Conservation (phyloP, 2,113 vertebrate genomes). For the Casuarius casuarius region DNA sequence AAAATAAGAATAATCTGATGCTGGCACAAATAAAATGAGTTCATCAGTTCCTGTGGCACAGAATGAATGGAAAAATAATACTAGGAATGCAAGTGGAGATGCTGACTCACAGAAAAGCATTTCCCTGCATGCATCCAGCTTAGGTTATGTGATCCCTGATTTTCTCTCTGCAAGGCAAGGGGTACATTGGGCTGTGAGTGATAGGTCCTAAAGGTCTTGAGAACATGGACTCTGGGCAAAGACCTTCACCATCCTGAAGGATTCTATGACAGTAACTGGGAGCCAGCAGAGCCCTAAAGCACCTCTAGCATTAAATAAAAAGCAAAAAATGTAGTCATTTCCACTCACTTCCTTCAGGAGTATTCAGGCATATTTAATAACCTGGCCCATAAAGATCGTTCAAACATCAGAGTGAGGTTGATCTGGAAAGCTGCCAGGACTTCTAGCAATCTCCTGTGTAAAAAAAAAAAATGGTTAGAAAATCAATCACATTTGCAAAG, state of each 20-base stretch:
- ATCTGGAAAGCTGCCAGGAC: not conserved
- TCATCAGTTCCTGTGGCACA: not conserved
- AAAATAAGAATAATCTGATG: not conserved
- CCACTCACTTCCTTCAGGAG: not conserved
- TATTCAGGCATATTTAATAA: not conserved
- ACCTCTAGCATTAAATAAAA: not conserved
- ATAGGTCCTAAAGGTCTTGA: not conserved
- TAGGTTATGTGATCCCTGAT: not conserved
- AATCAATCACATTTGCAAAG: not conserved
- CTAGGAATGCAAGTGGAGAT: not conserved
- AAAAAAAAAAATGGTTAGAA: not conserved
- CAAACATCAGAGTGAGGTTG: not conserved
- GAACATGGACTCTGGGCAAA: not conserved
- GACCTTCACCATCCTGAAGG: not conserved
- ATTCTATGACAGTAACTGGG: not conserved
- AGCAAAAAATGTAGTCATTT: not conserved
- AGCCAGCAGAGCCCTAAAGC: not conserved
- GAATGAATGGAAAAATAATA: not conserved
- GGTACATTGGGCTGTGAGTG: too few relatives aligned
- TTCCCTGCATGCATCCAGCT: too few relatives aligned
- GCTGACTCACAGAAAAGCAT: not conserved
- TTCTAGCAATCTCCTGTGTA: not conserved
- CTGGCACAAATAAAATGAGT: not conserved
- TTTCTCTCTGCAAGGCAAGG: not conserved
- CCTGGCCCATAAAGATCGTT: not conserved